Evolutionary conservation across 2,888 invertebrate genomes (phyloP), one percentile per base, ranked within the genome.

Genomic region (Celastrina argiolus): DNA sequence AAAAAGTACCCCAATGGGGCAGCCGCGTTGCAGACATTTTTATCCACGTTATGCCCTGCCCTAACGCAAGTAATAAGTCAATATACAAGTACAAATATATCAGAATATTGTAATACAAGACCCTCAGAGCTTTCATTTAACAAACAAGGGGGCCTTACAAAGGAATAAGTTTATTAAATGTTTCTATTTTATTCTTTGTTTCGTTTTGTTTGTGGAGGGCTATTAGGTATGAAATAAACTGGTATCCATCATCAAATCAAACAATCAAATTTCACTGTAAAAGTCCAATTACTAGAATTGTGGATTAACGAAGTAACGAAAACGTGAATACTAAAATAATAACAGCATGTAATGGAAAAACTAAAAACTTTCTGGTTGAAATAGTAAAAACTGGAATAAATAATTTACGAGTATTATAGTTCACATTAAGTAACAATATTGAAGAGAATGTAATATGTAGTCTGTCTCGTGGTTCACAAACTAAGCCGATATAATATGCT

Each of bases 51-150:
- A 18, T 18, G 16, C 12, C 51, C 12, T 51, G 5, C 12, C 22
- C 12, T 51, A 3, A 51, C 22, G 51, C 4, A 0, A 5, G 36
- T 36, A 36, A 36, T 7, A 36, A 36, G 36, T 36, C 31, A 18
- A 45, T 10, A 51, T 51, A 12, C 3, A 51, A 22, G 12, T 10
- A 51, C 45, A 51, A 51, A 12, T 51, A 51, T 22, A 22, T 51
- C 18, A 51, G 22, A 51, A 51, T 22, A 51, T 51, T 51, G 22
- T 51, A 22, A 51, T 51, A 12, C 51, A 51, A 51, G 51, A 51
- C 12, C 51, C 51, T 22, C 51, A 10, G 22, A 51, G 51, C 22
- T 51, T 51, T 51, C 22, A 22, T 12, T 51, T 51, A 22, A 51
- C 22, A 51, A 51, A 51, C 22, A 51, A 51, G 51, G 22, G 22